phyloP scores from a whole-genome alignment of 2,888 invertebrate genomes.

The Xanthorhoe designata region DNA sequence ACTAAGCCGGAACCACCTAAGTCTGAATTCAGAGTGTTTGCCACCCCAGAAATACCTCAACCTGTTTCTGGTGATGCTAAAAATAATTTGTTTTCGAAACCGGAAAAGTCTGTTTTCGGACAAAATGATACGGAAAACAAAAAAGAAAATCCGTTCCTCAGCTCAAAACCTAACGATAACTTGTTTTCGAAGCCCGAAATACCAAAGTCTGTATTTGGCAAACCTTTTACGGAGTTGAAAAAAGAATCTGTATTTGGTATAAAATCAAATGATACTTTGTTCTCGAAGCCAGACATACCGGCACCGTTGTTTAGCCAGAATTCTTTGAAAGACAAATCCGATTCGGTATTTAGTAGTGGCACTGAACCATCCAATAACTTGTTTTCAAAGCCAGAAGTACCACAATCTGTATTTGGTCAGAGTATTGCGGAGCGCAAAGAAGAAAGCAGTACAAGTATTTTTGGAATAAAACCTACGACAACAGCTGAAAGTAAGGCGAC shows the following conservation, averaged over 20 bases:
- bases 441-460: conserved; percentile 40
- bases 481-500: conserved; percentile 18
- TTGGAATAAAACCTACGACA: conserved; percentile 36
- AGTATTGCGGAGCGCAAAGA: conserved; percentile 38
- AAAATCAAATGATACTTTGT: conserved; percentile 15
- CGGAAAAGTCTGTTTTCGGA: conserved; percentile 49
- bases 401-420: conserved; percentile 46
- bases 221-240: conserved; percentile 2
- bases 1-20: conserved; percentile 41
- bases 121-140: conserved; percentile 12
- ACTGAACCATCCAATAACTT: conserved; percentile 41
- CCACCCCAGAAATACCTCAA: conserved; percentile 5
- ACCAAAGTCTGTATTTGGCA: conserved; percentile 18
- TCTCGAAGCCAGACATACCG: conserved; percentile 33
- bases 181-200: conserved; percentile 23
- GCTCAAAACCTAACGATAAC: conserved; percentile 14
- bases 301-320: conserved; percentile 50
- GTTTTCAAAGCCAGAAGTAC: conserved; percentile 45
- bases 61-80: conserved; percentile 6
- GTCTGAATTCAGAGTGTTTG: conserved; percentile 39
- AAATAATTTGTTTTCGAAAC: conserved; percentile 23
- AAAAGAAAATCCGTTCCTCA: conserved; percentile 30
- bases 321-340: conserved; percentile 26
- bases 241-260: conserved; percentile 13
- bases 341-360: conserved; percentile 24